A percentile compares a stretch with the other conserved stretches of the same genome.
Evolutionary conservation across 2,113 vertebrate species (phyloP).

Genomic region (Eretmodus cyanostictus): DNA sequence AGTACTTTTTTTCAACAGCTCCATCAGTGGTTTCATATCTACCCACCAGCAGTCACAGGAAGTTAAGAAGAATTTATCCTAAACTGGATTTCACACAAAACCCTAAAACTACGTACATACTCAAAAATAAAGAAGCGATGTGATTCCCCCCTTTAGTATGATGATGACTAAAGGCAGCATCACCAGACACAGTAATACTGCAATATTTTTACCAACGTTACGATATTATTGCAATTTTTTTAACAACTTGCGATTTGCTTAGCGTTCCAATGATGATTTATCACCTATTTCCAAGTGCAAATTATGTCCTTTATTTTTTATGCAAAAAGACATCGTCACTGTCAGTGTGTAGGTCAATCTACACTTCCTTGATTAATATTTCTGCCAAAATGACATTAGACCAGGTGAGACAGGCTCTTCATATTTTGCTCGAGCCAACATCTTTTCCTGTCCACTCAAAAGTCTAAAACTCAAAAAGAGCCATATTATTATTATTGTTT

Average conservation of each 20-base stretch:
- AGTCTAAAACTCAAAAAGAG: neutral
- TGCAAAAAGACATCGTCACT: neutral
- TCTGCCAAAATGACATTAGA: neutral
- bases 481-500: neutral
- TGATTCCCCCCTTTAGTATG: neutral
- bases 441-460: neutral
- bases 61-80: neutral
- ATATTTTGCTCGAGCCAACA: neutral
- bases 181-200: neutral
- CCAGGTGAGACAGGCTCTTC: neutral
- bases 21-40: neutral
- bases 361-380: neutral
- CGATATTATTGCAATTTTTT: neutral
- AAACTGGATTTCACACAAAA: neutral
- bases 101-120: neutral
- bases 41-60: neutral
- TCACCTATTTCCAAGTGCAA: neutral
- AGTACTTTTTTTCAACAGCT: neutral
- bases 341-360: neutral
- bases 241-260: neutral
- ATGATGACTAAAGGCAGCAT: neutral
- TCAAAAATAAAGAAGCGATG: neutral
- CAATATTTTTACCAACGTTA: neutral
- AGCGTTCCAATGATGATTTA: neutral
- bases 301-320: neutral